Base-by-base conservation (phyloP, 1,140 invertebrate genomes). In the Neodiprion pinetum region DNA sequence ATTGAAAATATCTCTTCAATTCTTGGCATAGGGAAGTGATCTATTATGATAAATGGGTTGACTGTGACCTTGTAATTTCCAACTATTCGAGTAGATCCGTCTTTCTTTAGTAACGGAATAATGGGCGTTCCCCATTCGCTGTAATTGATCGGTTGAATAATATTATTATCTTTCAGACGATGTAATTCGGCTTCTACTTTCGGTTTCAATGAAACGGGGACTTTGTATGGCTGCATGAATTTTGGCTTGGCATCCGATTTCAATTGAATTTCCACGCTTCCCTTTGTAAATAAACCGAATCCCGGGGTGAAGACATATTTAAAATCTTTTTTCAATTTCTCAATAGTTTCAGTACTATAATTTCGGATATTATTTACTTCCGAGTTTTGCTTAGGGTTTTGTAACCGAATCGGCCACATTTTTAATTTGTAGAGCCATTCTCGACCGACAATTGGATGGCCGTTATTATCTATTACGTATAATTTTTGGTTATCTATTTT, bases 41-140 rank as follows among this genome's bases (percentile, higher is more conserved):
- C 76, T 11, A 78, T 70, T 75, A 74, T 66, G n/a, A 81, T 50
- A 49, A 65, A 65, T 47, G 71, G 75, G 73, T 80, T 81, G 49
- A 81, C 67, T 17, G 80, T 67, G 21, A 90, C 17, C 89, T 71
- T 53, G 50, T 11, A 53, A n/a, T 53, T 14, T 1, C 50, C 50
- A 53, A n/a, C 50, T 1, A 53, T 14, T 48, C 86, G 75, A 48
- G 88, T 72, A 4, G 74, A 77, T 9, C 83, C 81, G 74, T 86
- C 76, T 28, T 76, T 74, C 75, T 89, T 89, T 50, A 85, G 76
- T n/a, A 53, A 14, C 10, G 50, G 50, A 53, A 53, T n/a, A 9
- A 90, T 79, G 0, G 87, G 88, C 9, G 84, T 81, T 14, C 84
- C 86, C 82, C 87, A 90, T 70, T 85, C 80, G 9, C 82, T 80